Percentiles rank a stretch among this genome's conserved stretches.
phyloP scores from a whole-genome alignment of 2,113 vertebrate species.

The Rattus rattus region DNA sequence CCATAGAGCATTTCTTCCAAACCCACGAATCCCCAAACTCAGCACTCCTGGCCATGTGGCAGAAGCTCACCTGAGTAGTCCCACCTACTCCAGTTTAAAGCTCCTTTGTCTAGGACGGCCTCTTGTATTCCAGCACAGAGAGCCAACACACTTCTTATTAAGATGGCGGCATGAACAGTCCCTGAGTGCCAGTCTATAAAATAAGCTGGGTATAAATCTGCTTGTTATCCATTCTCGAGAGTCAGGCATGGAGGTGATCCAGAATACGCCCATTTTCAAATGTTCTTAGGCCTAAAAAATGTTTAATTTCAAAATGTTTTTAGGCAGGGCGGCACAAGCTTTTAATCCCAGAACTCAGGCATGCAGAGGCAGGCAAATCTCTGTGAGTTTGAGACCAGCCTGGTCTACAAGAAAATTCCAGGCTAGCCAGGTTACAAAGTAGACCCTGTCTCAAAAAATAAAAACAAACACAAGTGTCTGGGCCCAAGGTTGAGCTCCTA shows the following conservation, averaged over 20 bases:
- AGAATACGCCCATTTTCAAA: not conserved
- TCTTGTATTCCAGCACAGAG: not conserved
- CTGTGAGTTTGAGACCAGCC: not conserved
- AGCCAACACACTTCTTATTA: not conserved
- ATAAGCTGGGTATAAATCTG: slow-evolving; percentile 18
- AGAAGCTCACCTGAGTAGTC: not conserved
- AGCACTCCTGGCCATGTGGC: not conserved
- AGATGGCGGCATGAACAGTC: not conserved
- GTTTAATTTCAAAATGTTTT: no score
- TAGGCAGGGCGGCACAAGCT: not conserved
- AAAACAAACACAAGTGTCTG: not conserved
- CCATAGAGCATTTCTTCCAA: not conserved
- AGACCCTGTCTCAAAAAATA: not conserved
- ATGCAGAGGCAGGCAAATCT: not conserved
- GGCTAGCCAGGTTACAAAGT: not conserved
- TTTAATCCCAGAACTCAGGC: not conserved
- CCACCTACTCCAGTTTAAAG: not conserved
- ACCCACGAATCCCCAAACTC: not conserved
- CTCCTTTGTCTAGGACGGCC: not conserved
- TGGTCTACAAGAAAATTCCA: not conserved
- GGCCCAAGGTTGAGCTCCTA: not conserved
- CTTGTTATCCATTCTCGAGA: slow-evolving; percentile 1
- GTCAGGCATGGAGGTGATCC: not conserved
- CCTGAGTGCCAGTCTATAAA: not conserved
- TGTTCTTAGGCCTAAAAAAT: not conserved